A percentile compares a stretch with the other conserved stretches of the same genome.
Conservation (phyloP, 1,140 invertebrate species). For the Parapsyche elsis region DNA sequence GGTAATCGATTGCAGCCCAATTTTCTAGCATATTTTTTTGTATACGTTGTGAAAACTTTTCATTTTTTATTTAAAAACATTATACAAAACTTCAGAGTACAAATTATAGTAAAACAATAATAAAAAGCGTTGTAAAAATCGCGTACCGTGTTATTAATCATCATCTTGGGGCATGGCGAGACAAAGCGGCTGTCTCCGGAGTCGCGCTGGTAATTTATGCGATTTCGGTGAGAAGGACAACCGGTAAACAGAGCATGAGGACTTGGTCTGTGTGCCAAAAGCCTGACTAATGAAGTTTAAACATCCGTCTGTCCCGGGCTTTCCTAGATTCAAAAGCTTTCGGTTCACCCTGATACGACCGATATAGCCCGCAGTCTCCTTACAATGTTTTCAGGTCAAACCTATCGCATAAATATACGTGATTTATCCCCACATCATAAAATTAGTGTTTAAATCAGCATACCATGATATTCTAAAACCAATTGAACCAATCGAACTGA, state of each 20-base stretch:
- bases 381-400: not conserved
- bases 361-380: not conserved
- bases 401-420: not conserved
- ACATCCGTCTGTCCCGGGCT: conserved; percentile 50
- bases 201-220: conserved; percentile 45
- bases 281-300: conserved; percentile 54
- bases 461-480: too few species aligned
- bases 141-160: conserved; percentile 24
- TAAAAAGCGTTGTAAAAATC: conserved; percentile 19
- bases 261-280: conserved; percentile 39
- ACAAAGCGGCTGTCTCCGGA: conserved; percentile 39
- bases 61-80: too few species aligned
- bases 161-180: not conserved
- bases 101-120: not conserved
- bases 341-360: conserved; percentile 24
- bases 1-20: too few species aligned
- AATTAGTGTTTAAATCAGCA: too few species aligned
- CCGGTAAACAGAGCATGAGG: conserved; percentile 43
- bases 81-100: too few species aligned
- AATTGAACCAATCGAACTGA: too few species aligned
- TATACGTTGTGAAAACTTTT: too few species aligned
- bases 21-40: too few species aligned
- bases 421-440: not conserved
- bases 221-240: conserved; percentile 25
- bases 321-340: conserved; percentile 37